phyloP scores from a whole-genome alignment of 2,113 vertebrate species.

The Eidolon helvum region DNA sequence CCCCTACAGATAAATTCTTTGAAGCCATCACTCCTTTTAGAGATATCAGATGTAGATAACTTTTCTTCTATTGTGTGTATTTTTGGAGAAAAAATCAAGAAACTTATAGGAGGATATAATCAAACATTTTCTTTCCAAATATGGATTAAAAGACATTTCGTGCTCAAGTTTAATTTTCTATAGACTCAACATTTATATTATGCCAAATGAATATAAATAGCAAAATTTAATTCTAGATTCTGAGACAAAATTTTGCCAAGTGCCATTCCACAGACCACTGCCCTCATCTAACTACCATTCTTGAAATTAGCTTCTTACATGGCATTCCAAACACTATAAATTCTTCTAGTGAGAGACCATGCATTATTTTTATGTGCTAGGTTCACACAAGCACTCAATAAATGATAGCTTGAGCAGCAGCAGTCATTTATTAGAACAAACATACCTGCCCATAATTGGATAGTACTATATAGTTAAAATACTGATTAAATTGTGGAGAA shows the following conservation, averaged over 20 bases:
- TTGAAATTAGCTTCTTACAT: background rate
- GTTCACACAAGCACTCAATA: background rate
- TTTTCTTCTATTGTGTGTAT: background rate
- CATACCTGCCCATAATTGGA: background rate
- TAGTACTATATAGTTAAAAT: background rate
- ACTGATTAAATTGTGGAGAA: background rate
- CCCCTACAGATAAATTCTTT: background rate
- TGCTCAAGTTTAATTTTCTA: background rate
- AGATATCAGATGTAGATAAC: background rate
- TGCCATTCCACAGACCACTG: background rate
- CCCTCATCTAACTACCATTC: background rate
- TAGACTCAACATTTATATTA: background rate
- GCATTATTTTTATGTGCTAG: background rate
- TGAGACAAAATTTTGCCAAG: constrained; percentile 1
- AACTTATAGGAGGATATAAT: background rate
- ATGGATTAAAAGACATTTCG: background rate
- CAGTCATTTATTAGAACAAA: constrained; percentile 6
- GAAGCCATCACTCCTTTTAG: background rate
- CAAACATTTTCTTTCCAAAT: constrained; percentile 5
- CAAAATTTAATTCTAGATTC: constrained; percentile 18
- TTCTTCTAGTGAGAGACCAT: background rate
- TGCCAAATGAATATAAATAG: background rate
- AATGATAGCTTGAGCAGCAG: background rate
- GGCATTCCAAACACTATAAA: background rate
- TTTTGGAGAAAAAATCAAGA: constrained; percentile 18